Evolutionary conservation across 2,797 vertebrate genomes (phyloP).

Genomic region (Lithobates pipiens): DNA sequence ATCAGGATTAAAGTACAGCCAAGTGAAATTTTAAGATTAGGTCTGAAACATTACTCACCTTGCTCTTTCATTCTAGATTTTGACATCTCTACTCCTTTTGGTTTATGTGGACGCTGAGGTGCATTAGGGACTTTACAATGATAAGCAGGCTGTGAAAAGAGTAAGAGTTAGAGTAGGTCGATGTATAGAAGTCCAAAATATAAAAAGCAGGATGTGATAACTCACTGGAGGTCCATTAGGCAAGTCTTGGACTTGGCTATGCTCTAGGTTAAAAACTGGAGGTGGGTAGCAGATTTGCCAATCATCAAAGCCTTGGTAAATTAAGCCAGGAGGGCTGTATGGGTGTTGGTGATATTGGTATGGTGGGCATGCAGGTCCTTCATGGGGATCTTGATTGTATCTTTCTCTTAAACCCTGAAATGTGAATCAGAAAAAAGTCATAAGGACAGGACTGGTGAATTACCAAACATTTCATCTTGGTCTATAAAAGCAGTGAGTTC

Average conservation of each 20-base stretch:
- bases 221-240: conserved; percentile 81
- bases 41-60: conserved; percentile 11
- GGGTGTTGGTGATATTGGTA: conserved; percentile 90
- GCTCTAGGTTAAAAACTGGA: conserved; percentile 79
- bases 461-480: no score
- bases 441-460: no score
- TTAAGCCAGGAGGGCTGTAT: conserved; percentile 80
- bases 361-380: conserved; percentile 81
- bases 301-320: conserved; percentile 87
- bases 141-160: not conserved
- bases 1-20: no score
- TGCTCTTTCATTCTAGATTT: conserved; percentile 40
- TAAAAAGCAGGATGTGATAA: conserved; percentile 21
- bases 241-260: conserved; percentile 76
- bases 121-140: not conserved
- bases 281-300: conserved; percentile 92
- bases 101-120: conserved; percentile 6
- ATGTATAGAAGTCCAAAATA: not conserved
- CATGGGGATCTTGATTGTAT: conserved; percentile 81
- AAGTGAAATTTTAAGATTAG: no score
- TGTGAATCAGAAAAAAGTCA: not conserved
- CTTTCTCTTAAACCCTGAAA: conserved; percentile 84
- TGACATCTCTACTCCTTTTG: conserved; percentile 1
- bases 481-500: no score
- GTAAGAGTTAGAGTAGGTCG: not conserved